phyloP scores from a whole-genome alignment of 2,888 invertebrate genomes.

The Drosophila pegasa region DNA sequence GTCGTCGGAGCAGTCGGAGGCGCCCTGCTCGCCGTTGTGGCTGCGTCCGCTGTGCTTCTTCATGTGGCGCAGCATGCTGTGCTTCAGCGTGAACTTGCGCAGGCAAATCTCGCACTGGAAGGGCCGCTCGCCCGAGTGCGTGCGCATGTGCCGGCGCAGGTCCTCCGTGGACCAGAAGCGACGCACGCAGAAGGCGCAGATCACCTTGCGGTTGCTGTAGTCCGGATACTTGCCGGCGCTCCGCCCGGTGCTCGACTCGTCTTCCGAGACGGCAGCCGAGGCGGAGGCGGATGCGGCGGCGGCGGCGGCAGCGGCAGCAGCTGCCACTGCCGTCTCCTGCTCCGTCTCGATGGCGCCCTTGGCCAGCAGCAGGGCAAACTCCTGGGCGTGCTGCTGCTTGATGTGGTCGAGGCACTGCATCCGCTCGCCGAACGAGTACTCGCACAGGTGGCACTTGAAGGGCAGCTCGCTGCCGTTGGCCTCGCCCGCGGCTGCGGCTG shows the following conservation, averaged over 20 bases:
- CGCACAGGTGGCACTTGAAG: slow-evolving; percentile 97
- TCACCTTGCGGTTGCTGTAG: slow-evolving; percentile 94
- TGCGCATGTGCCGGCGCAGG: slow-evolving; percentile 95
- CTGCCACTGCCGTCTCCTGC: slow-evolving; percentile 7
- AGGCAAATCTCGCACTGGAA: slow-evolving; percentile 96
- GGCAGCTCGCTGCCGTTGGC: slow-evolving; percentile 87
- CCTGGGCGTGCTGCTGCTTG: slow-evolving; percentile 89
- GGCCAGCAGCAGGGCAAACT: slow-evolving; percentile 92
- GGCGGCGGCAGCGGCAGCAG: slow-evolving; percentile 80
- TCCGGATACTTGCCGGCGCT: slow-evolving; percentile 90
- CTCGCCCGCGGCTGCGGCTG: not conserved
- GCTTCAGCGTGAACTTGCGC: slow-evolving; percentile 95
- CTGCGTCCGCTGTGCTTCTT: slow-evolving; percentile 92
- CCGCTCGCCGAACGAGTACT: slow-evolving; percentile 92
- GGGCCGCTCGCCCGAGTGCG: slow-evolving; percentile 96
- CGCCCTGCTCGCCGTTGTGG: slow-evolving; percentile 82
- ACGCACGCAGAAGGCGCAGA: slow-evolving; percentile 96
- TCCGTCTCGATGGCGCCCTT: slow-evolving; percentile 90
- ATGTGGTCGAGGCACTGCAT: slow-evolving; percentile 93
- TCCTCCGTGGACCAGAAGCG: slow-evolving; percentile 98
- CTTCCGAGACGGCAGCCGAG: slow-evolving; percentile 55
- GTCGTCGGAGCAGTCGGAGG: slow-evolving; percentile 85
- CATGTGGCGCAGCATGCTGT: slow-evolving; percentile 96
- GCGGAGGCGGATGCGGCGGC: slow-evolving; percentile 85
- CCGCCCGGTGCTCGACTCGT: slow-evolving; percentile 82